phyloP scores from a whole-genome alignment of 2,888 invertebrate species.

The Dyspetes luteomarginatus region DNA sequence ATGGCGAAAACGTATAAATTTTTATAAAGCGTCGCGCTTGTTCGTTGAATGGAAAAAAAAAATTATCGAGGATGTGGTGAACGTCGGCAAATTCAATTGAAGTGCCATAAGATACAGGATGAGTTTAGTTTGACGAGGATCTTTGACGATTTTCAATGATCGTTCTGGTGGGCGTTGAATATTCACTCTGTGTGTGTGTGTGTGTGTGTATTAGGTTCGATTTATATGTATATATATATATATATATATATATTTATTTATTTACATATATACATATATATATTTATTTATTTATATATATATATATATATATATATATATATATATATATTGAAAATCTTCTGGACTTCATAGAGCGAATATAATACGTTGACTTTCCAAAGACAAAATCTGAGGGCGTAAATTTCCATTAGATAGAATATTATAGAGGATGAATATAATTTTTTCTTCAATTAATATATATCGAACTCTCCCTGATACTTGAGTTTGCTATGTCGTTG shows the following conservation, averaged over 20 bases:
- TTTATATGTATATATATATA: not conserved
- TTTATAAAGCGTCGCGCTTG: not conserved
- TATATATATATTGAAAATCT: not conserved
- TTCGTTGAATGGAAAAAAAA: not conserved
- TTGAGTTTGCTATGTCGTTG: not conserved
- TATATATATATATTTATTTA: constrained; percentile 5
- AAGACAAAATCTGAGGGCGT: constrained; percentile 40
- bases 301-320: constrained; percentile 11
- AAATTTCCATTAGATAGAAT: constrained; percentile 53
- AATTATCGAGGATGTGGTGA: constrained; percentile 21
- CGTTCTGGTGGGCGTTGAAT: constrained; percentile 34
- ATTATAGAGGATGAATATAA: constrained; percentile 22
- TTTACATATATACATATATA: too few relatives aligned
- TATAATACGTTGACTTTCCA: not conserved
- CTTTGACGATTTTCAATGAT: constrained; percentile 31
- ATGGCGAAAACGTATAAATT: constrained; percentile 34
- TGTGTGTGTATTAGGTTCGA: constrained; percentile 4
- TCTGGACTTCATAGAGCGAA: not conserved
- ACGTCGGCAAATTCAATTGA: constrained; percentile 54
- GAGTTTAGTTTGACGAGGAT: constrained; percentile 38
- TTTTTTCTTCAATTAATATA: not conserved
- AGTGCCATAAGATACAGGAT: constrained; percentile 36
- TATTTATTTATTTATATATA: too few relatives aligned
- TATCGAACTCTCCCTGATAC: not conserved
- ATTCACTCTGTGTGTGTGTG: too few relatives aligned